Base-by-base conservation (phyloP, 1,140 invertebrate species). In the Lordiphosa collinella region DNA sequence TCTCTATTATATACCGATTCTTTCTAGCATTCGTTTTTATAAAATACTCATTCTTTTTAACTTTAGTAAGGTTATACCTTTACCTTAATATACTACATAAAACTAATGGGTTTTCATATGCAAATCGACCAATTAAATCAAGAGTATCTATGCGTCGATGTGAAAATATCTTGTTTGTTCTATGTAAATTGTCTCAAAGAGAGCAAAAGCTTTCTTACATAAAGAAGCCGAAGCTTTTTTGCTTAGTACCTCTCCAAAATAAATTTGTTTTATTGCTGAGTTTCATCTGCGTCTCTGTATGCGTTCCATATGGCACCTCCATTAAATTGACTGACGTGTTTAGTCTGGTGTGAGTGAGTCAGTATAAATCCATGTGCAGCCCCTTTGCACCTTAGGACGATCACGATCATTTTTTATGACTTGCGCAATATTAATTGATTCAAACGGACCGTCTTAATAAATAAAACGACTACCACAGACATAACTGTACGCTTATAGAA, bases 351-450 rank as follows among this genome's bases (percentile, higher is more conserved):
- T 49, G 25, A 29, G 25, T 25, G 14, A 35, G 25, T 41, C 25
- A 34, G 38, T 43, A 14, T 31, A 25, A 31, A 31, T 32, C 22
- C 13, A 36, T 12, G 36, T 44, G 44, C 53, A 46, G 61, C 62
- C 62, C 51, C 62, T 41, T 38, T 51, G 31, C 63, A 67, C 63
- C 63, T 58, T 46, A 14, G 32, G 29, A 11, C 32, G 31, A 3
- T 32, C 40, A 44, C 16, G 49, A 80, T 66, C 65, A 66, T 56
- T 71, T 69, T 47, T 41, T 46, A 49, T 32, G 44, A 53, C 52
- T 48, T 31, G 34, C 44, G 53, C 60, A 63, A 13, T 18, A 47
- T 70, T 75, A 80, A 80, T 75, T 80, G 75, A 62, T 36, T 76
- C 70, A 80, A 80, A 80, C 25, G 48, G 13, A 50, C 75, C 75